These are phyloP conservation scores for Leptodactylus fuscus DNA, from an alignment of 2,113 vertebrate species.

Conservation along the genomic window DNA sequence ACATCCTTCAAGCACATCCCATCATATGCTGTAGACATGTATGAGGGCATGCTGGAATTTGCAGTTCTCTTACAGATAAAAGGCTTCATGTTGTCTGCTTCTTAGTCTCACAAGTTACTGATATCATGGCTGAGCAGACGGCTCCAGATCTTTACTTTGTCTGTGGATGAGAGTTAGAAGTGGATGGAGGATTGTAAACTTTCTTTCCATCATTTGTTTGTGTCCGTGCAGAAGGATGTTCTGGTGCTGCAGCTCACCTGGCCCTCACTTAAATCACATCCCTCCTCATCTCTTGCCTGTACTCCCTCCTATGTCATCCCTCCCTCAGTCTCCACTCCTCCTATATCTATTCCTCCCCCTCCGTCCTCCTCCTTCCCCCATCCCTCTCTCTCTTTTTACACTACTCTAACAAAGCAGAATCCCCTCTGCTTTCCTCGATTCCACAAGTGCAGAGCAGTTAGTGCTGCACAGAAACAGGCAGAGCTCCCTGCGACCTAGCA, in stretches of 20 bases:
- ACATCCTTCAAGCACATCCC: too few species aligned
- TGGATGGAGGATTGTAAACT: neutral
- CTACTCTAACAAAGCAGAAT: conserved; percentile 69
- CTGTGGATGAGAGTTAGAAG: neutral
- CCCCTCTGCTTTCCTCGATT: conserved; percentile 64
- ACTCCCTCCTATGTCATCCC: conserved; percentile 51
- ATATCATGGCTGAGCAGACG: neutral
- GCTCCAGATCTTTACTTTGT: neutral
- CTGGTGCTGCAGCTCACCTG: conserved; percentile 12
- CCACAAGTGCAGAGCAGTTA: conserved; percentile 76
- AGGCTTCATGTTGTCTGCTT: neutral
- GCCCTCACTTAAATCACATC: conserved; percentile 22
- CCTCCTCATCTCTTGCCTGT: conserved; percentile 37
- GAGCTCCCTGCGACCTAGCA: conserved; percentile 16
- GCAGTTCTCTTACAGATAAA: neutral
- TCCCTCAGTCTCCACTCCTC: conserved; percentile 55
- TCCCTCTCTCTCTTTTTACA: conserved; percentile 70
- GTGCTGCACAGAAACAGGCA: conserved; percentile 62
- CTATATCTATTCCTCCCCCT: conserved; percentile 48
- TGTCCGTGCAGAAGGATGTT: neutral
- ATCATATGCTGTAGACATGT: too few species aligned
- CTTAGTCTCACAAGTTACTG: neutral
- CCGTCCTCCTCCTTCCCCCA: conserved; percentile 39
- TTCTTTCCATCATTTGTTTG: neutral
- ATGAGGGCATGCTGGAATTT: neutral